Conservation (phyloP, 1,140 invertebrate species). For the Sycobia sp. region DNA sequence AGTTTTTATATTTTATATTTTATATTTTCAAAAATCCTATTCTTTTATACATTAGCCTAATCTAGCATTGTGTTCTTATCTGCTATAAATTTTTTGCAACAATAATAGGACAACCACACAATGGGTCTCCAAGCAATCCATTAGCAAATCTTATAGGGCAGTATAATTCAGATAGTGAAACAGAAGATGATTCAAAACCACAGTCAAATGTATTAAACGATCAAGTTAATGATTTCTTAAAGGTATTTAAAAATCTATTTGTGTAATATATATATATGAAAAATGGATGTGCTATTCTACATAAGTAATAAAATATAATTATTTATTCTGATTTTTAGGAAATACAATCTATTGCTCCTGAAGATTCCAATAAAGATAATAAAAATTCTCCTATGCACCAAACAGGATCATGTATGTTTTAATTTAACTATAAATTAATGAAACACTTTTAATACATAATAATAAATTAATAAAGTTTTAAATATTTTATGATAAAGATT, state of each 20-base stretch:
- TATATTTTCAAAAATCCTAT: slow-evolving; percentile 1
- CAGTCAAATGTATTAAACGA: slow-evolving; percentile 51
- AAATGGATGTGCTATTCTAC: too few species aligned
- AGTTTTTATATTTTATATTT: slow-evolving; percentile 17
- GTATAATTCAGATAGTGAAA: slow-evolving; percentile 59
- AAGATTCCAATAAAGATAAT: slow-evolving; percentile 36
- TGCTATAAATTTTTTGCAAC: too few species aligned
- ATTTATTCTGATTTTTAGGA: slow-evolving; percentile 44
- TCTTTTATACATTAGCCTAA: neutral
- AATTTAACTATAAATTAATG: neutral
- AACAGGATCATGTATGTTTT: slow-evolving; percentile 19
- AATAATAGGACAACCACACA: slow-evolving; percentile 50
- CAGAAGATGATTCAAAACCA: slow-evolving; percentile 49
- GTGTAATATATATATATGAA: neutral
- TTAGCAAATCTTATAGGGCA: slow-evolving; percentile 57
- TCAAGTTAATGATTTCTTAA: slow-evolving; percentile 61
- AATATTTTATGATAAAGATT: slow-evolving; percentile 50
- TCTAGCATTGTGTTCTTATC: too few species aligned
- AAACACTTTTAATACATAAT: neutral
- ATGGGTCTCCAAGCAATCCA: slow-evolving; percentile 47
- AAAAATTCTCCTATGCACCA: slow-evolving; percentile 3
- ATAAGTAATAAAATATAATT: too few species aligned
- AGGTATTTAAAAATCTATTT: slow-evolving; percentile 48
- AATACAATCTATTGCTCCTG: slow-evolving; percentile 55
- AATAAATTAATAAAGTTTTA: neutral